These are phyloP conservation scores for Papilio demoleus DNA, from an alignment of 2,888 invertebrate species.

Conservation along the genomic window DNA sequence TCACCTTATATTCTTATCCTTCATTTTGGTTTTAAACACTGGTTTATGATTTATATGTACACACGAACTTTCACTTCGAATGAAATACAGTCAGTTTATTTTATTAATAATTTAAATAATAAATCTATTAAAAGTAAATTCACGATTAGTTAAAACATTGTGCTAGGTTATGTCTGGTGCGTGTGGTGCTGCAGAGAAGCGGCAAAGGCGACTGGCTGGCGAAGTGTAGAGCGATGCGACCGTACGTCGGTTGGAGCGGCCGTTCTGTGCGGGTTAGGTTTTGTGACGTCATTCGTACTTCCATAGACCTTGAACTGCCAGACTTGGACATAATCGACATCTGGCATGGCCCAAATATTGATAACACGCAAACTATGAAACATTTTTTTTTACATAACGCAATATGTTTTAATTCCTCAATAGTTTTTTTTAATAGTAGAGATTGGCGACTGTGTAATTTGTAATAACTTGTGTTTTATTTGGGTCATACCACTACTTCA, in stretches of 20 bases:
- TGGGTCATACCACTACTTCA: neutral
- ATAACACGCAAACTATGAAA: neutral
- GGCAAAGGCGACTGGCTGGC: slow-evolving; percentile 29
- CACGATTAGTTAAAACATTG: slow-evolving; percentile 35
- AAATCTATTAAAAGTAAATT: slow-evolving; percentile 1
- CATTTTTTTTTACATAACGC: neutral
- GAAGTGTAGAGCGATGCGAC: slow-evolving; percentile 29
- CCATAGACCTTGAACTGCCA: slow-evolving; percentile 32
- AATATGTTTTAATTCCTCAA: neutral
- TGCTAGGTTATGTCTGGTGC: slow-evolving; percentile 14
- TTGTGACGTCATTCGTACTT: slow-evolving; percentile 33
- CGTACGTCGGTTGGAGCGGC: slow-evolving; percentile 16
- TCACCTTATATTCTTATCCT: slow-evolving; percentile 39
- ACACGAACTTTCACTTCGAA: slow-evolving; percentile 30
- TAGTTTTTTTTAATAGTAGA: neutral
- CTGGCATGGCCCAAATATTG: slow-evolving; percentile 10
- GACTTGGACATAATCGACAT: slow-evolving; percentile 4
- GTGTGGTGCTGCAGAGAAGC: slow-evolving; percentile 32
- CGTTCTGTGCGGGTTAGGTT: slow-evolving; percentile 11
- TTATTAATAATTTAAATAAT: slow-evolving; percentile 14
- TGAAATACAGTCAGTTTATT: slow-evolving; percentile 1
- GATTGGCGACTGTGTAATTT: neutral
- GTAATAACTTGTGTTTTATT: neutral
- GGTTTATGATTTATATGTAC: neutral
- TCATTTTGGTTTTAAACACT: slow-evolving; percentile 36